Conservation (phyloP, 2,113 vertebrate species). For the Cacatua alba region DNA sequence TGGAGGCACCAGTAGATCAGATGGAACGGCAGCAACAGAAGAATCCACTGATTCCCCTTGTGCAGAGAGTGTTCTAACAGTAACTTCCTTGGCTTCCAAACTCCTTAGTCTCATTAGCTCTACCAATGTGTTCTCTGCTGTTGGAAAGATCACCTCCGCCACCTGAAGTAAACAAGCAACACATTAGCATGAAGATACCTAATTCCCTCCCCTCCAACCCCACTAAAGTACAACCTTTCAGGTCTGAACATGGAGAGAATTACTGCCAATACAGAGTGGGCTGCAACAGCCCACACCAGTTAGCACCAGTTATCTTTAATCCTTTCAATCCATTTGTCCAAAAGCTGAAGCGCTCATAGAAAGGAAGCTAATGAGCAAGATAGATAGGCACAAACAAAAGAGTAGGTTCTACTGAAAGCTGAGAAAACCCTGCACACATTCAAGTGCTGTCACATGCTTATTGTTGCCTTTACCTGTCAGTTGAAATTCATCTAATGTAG, state of each 20-base stretch:
- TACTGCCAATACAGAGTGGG: not conserved
- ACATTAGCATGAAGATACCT: too few species aligned
- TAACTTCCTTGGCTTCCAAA: slow-evolving; percentile 87
- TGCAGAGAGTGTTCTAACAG: slow-evolving; percentile 90
- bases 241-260: not conserved
- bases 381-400: not conserved
- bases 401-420: not conserved
- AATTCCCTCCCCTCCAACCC: not conserved
- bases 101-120: slow-evolving; percentile 86
- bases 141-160: slow-evolving; percentile 88
- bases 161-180: slow-evolving; percentile 74
- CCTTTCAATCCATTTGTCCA: not conserved
- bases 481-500: not conserved
- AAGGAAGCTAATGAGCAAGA: not conserved
- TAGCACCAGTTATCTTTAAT: not conserved
- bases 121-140: slow-evolving; percentile 83
- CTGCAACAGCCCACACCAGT: not conserved
- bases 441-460: not conserved
- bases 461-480: not conserved
- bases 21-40: slow-evolving; percentile 79
- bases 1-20: slow-evolving; percentile 88
- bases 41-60: slow-evolving; percentile 96
- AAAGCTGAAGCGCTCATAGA: not conserved
- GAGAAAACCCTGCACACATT: not conserved
- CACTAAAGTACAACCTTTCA: fast-evolving